Base-by-base conservation (phyloP, 2,888 invertebrate genomes). In the Sycophila texana region DNA sequence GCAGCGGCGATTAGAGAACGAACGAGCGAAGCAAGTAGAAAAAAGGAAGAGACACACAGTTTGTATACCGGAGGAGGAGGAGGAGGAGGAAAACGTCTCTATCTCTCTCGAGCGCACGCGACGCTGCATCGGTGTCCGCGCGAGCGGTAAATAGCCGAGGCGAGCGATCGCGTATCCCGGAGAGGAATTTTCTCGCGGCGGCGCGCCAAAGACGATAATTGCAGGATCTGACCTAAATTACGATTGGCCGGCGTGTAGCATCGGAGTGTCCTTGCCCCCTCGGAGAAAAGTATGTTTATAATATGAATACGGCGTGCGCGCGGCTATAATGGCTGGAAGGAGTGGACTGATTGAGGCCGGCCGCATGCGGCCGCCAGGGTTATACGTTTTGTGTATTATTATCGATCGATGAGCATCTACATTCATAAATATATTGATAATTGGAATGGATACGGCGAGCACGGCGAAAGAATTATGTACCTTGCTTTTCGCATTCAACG, bases 151-250 rank as follows among this genome's bases (percentile, higher is more conserved):
- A 39, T 63, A 13, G 20, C 39, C 22, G 16, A 22, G n/a, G 47
- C 16, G 12, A 14, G 47, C 47, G 26, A 16, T 14, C n/a, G 14
- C 61, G 39, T 39, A 39, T 39, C 30, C 18, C 67, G 39, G 7
- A 53, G 47, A 39, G 16, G 66, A 47, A 58, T 74, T 65, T 74
- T 74, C 73, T 65, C 47, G 47, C 22, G 12, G 55, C 53, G 12
- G 16, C 26, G 20, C 49, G 39, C 7, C 57, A n/a, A 39, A 7
- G 47, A 58, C 39, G 60, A 63, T 71, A 70, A 65, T 77, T 77
- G 26, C 61, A 70, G 70, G 71, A 70, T 77, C 63, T 65, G 70
- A 65, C 76, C 76, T 71, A 30, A 61, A 75, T 75, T 55, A 57
- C 72, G 72, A 61, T n/a, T 47, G 51, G 58, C 72, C 18, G 13